Base-by-base conservation (phyloP, 2,797 vertebrate species). In the Sciurus carolinensis region DNA sequence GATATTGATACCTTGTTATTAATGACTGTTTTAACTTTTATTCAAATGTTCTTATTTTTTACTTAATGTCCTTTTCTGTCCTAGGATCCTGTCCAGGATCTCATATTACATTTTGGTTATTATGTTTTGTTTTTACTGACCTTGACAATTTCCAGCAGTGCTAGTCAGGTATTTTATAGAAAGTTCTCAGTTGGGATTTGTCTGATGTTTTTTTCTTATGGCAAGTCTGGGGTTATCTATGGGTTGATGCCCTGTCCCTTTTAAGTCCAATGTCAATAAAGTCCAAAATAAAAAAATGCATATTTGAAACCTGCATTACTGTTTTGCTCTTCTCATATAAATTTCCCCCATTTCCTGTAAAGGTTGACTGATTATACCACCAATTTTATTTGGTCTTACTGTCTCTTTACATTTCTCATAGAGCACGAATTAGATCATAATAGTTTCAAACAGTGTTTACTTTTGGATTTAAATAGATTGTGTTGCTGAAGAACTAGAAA, bases 281-380 rank as follows among this genome's bases (percentile, higher is more conserved):
- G 26, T 66, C 54, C 85, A 77, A 33, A 15, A 33, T 13, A 17
- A n/a, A 67, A 50, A 90, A 87, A 90, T 39, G 13, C 22, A 50
- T 72, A 24, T 77, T 39, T 39, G 50, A 85, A 84, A 28, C 7
- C n/a, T 59, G 24, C 47, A 50, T 42, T 66, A 52, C 22, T 83
- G 66, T 12, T 89, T 89, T 89, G 22, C 5, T 86, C 24, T 42
- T 39, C 33, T 88, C 13, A 30, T 36, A 44, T 39, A 83, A 64
- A 7, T 72, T 82, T 15, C 9, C 64, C 44, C 30, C 1, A 26
- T 87, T 54, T 64, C 39, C 64, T 72, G 10, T 69, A 67, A 82
- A 86, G 33, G 15, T 54, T 64, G 72, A 57, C n/a, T 83, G 42
- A 86, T 91, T 92, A 95, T 80, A 82, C 15, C 44, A 39, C 11